Conservation (phyloP, 1,140 invertebrate species). For the Bombus haemorrhoidalis region DNA sequence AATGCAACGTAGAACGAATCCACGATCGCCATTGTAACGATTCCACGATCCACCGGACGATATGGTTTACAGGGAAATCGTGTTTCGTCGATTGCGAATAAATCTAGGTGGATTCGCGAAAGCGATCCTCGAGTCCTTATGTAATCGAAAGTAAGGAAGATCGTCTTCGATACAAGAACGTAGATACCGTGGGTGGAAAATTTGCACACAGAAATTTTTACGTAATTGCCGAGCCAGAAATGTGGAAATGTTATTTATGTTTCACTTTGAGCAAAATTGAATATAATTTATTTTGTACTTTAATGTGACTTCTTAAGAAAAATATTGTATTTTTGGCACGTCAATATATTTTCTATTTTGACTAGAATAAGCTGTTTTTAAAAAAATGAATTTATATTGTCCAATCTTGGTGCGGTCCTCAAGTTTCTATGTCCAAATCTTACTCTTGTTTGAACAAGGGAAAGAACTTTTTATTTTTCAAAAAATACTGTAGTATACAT, state of each 20-base stretch:
- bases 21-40: neutral
- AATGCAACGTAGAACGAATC: neutral
- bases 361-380: no score
- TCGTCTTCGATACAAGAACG: neutral
- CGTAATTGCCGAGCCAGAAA: neutral
- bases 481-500: no score
- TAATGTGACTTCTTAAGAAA: neutral
- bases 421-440: no score
- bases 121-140: neutral
- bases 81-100: neutral
- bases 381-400: no score
- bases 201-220: neutral
- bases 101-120: neutral
- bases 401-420: no score
- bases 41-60: conserved; percentile 10
- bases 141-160: neutral
- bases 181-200: neutral
- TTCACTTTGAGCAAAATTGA: neutral
- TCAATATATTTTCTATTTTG: no score
- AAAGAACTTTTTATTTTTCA: no score
- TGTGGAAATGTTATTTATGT: neutral
- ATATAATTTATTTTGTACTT: neutral
- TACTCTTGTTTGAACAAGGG: no score
- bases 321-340: neutral
- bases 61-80: neutral